Evolutionary conservation across 1,140 invertebrate species (phyloP).

Genomic region (Nomia melanderi): DNA sequence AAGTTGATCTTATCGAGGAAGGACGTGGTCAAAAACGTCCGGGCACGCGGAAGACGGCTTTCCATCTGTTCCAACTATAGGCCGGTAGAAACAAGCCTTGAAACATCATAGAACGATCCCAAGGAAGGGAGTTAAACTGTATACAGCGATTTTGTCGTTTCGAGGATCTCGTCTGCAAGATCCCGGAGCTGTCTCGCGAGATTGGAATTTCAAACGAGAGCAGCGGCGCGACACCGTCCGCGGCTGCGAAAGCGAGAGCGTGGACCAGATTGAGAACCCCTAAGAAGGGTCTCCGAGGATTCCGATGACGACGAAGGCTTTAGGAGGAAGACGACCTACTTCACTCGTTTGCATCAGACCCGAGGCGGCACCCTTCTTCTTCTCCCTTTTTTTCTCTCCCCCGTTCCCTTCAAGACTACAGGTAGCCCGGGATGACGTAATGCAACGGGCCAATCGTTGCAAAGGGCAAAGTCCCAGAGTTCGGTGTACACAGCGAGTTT

Average conservation of each 20-base stretch:
- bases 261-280: constrained; percentile 46
- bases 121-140: background rate
- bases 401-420: constrained; percentile 33
- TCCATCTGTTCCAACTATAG: constrained; percentile 27
- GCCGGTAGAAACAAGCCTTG: constrained; percentile 20
- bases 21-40: constrained; percentile 66
- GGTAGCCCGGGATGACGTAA: constrained; percentile 54
- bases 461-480: constrained; percentile 42
- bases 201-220: background rate
- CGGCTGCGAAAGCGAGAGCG: background rate
- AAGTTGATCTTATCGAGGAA: constrained; percentile 62
- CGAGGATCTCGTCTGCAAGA: background rate
- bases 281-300: constrained; percentile 37
- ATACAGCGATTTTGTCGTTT: background rate
- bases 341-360: constrained; percentile 48
- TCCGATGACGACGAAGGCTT: constrained; percentile 47
- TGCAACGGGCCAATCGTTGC: constrained; percentile 44
- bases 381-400: background rate
- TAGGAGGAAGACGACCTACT: constrained; percentile 51
- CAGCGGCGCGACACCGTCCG: too few relatives aligned
- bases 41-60: constrained; percentile 48
- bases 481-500: background rate
- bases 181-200: background rate
- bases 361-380: constrained; percentile 33
- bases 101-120: constrained; percentile 1